phyloP scores from a whole-genome alignment of 2,113 vertebrate genomes.

The Sinocyclocheilus anshuiensis region DNA sequence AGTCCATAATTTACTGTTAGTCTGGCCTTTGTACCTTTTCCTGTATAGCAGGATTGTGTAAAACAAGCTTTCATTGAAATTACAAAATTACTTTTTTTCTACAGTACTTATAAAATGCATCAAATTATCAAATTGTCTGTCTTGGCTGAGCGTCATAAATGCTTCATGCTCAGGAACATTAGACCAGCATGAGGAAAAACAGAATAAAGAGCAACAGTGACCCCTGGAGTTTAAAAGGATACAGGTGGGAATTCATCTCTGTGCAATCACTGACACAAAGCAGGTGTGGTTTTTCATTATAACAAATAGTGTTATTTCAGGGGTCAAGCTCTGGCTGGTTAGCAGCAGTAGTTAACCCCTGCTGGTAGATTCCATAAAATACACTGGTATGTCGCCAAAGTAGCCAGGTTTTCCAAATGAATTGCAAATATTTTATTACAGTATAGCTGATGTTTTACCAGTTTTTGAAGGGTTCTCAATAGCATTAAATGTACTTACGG shows the following conservation, averaged over 20 bases:
- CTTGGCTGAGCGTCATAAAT: not conserved
- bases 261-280: not conserved
- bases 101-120: constrained; percentile 22
- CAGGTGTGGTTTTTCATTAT: not conserved
- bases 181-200: not conserved
- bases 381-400: not conserved
- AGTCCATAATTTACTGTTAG: not conserved
- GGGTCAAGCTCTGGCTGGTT: not conserved
- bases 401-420: not conserved
- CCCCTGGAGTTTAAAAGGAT: constrained; percentile 38
- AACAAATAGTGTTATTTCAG: not conserved
- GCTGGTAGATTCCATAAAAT: not conserved
- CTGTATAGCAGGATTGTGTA: not conserved
- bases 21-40: not conserved
- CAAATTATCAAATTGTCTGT: constrained; percentile 26
- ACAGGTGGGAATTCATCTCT: not conserved
- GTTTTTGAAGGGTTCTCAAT: too few relatives aligned
- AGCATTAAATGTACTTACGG: not conserved
- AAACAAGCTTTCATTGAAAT: constrained; percentile 11
- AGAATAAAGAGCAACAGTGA: constrained; percentile 48
- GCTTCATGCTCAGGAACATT: not conserved
- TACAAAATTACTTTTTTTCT: not conserved
- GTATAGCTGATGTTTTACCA: too few relatives aligned
- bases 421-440: not conserved
- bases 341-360: not conserved